Evolutionary conservation across 2,113 vertebrate species (phyloP).

Genomic region (Perca schrenkii): DNA sequence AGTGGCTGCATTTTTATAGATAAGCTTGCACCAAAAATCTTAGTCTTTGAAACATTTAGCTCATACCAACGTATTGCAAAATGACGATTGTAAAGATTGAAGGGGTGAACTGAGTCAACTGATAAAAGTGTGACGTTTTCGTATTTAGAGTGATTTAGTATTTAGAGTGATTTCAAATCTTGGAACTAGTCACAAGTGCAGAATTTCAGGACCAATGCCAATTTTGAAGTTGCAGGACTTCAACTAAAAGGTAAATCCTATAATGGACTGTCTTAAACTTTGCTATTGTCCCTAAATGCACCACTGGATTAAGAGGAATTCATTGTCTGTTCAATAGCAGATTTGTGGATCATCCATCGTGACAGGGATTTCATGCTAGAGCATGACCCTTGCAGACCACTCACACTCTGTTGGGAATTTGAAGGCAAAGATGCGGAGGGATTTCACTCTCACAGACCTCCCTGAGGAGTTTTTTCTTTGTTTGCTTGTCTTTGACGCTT

Average conservation of each 20-base stretch:
- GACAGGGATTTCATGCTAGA: constrained; percentile 39
- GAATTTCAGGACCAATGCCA: neutral
- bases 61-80: constrained; percentile 21
- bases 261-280: neutral
- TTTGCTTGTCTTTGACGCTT: constrained; percentile 30
- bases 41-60: neutral
- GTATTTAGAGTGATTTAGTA: neutral
- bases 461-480: constrained; percentile 36
- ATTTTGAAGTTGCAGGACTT: neutral
- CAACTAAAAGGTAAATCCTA: neutral
- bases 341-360: constrained; percentile 29
- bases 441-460: constrained; percentile 24
- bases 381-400: constrained; percentile 22
- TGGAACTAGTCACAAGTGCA: neutral
- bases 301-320: constrained; percentile 37
- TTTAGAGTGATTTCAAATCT: neutral
- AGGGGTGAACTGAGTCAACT: neutral
- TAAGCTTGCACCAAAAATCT: neutral
- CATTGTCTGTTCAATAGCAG: constrained; percentile 17
- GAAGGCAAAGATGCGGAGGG: constrained; percentile 17
- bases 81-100: neutral
- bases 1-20: constrained; percentile 5
- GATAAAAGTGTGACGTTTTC: constrained; percentile 2
- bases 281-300: constrained; percentile 28
- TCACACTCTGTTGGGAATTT: constrained; percentile 37